Conservation (phyloP, 2,888 invertebrate genomes). For the Epirrita christyi region DNA sequence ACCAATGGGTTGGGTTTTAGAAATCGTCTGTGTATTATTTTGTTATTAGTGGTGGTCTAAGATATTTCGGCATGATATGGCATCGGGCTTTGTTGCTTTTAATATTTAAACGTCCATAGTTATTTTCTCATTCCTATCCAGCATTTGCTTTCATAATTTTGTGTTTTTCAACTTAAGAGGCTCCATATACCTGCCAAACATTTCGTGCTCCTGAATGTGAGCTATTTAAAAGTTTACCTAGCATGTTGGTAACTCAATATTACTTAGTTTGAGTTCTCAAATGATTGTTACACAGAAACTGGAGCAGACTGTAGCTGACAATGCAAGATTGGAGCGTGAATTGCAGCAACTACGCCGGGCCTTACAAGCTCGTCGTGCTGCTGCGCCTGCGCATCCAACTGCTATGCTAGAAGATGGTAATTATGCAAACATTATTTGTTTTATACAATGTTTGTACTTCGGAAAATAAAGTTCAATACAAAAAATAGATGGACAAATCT, state of each 20-base stretch:
- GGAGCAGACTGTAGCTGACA: conserved; percentile 96
- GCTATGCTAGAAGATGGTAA: conserved; percentile 88
- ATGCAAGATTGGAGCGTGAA: conserved; percentile 94
- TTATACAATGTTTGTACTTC: too few relatives aligned
- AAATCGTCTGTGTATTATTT: neutral
- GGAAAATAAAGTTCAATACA: too few relatives aligned
- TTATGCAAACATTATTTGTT: neutral
- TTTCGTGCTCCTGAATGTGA: too few relatives aligned
- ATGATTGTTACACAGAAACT: conserved; percentile 85
- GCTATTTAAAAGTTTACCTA: neutral
- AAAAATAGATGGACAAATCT: too few relatives aligned
- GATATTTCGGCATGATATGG: neutral
- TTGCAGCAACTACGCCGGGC: conserved; percentile 93
- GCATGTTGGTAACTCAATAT: neutral
- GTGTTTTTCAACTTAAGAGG: too few relatives aligned
- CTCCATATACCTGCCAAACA: too few relatives aligned
- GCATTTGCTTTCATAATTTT: too few relatives aligned
- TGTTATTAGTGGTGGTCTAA: neutral
- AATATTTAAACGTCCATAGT: neutral
- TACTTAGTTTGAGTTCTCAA: neutral
- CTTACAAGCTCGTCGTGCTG: conserved; percentile 88
- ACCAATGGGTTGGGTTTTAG: conserved; percentile 2
- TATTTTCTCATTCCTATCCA: too few relatives aligned
- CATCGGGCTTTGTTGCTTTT: neutral
- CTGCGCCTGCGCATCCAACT: conserved; percentile 76